These are phyloP conservation scores for Gymnogyps californianus DNA, from an alignment of 2,113 vertebrate species.

Conservation along the genomic window DNA sequence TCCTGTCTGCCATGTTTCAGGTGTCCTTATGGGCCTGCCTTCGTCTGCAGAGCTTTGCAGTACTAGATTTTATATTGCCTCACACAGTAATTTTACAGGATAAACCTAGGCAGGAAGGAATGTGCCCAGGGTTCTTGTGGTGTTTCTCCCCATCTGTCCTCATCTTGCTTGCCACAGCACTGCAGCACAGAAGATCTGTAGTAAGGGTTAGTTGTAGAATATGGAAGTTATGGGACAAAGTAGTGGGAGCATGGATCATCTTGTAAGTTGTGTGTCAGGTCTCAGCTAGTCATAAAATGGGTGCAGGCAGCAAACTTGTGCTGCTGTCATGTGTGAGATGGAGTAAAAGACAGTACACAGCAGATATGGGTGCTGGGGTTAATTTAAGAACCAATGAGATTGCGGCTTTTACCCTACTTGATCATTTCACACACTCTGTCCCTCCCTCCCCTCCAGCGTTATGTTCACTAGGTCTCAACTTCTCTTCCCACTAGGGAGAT, in stretches of 20 bases:
- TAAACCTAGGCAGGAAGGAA: not conserved
- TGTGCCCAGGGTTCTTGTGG: not conserved
- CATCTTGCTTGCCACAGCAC: not conserved
- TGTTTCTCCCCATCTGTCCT: not conserved
- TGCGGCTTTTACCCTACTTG: not conserved
- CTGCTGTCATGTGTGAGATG: not conserved
- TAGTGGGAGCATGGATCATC: not conserved
- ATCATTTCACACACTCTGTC: not conserved
- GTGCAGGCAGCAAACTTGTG: not conserved
- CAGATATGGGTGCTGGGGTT: not conserved
- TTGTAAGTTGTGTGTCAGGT: not conserved
- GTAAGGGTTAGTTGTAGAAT: not conserved
- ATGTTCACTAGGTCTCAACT: not conserved
- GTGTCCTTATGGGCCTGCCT: not conserved
- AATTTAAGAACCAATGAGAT: not conserved
- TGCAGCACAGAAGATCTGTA: not conserved
- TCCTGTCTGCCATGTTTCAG: not conserved
- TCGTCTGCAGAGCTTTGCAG: not conserved
- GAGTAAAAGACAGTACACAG: not conserved
- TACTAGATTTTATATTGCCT: not conserved
- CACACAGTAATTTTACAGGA: not conserved
- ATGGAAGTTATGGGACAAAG: not conserved
- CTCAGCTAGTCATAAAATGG: not conserved
- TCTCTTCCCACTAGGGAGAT: not conserved
- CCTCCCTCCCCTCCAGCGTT: not conserved